A percentile compares a stretch with the other conserved stretches of the same genome.
phyloP scores from a whole-genome alignment of 2,113 vertebrate genomes.

The Indri indri region DNA sequence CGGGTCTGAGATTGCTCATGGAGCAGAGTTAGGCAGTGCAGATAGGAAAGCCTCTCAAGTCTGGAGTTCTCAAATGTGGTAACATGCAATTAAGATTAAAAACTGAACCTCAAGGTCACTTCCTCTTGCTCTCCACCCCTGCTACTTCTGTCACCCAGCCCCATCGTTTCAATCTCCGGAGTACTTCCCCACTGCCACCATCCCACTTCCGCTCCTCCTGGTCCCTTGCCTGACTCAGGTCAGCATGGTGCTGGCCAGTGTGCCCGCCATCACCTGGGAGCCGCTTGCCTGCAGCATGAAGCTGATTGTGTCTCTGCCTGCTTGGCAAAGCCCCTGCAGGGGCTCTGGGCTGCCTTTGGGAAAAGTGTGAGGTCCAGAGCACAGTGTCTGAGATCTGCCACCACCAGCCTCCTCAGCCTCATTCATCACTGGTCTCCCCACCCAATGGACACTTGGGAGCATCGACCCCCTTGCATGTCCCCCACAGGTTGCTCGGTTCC shows the following conservation, averaged over 20 bases:
- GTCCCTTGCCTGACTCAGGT: background rate
- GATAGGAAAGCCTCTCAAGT: background rate
- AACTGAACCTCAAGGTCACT: background rate
- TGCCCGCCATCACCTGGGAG: background rate
- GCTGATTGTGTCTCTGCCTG: background rate
- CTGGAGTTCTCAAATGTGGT: background rate
- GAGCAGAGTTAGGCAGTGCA: too few relatives aligned
- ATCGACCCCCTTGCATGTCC: background rate
- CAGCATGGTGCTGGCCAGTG: background rate
- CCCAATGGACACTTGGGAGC: background rate
- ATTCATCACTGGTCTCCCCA: background rate
- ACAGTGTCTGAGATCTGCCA: too few relatives aligned
- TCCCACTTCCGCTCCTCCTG: background rate
- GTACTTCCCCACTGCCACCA: background rate
- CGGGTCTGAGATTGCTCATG: background rate
- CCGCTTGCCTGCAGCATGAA: background rate
- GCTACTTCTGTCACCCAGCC: background rate
- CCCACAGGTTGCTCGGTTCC: fast-evolving
- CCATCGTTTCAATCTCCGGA: background rate
- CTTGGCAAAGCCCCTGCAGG: background rate
- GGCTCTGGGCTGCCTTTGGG: background rate
- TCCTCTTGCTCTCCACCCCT: background rate
- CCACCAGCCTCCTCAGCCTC: background rate
- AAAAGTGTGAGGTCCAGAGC: background rate
- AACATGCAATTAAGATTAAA: background rate